These are phyloP conservation scores for Cephalotes varians DNA, from an alignment of 2,888 invertebrate species.

Conservation along the genomic window DNA sequence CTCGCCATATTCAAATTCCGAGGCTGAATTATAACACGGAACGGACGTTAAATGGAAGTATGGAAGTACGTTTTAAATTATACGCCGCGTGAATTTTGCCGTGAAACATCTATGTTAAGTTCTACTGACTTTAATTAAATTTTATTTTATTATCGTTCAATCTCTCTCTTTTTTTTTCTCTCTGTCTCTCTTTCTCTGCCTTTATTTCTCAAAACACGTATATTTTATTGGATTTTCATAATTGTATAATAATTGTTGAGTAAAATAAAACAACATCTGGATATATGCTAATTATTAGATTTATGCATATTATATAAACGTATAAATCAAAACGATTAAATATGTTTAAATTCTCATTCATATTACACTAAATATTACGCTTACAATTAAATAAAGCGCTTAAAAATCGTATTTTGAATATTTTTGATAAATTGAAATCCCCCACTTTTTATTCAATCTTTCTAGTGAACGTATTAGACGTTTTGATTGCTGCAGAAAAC, in stretches of 20 bases:
- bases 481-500: no score
- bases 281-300: background rate
- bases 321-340: background rate
- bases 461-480: no score
- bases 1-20: constrained; percentile 55
- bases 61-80: constrained; percentile 52
- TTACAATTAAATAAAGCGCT: background rate
- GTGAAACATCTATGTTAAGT: constrained; percentile 48
- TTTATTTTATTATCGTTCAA: constrained; percentile 29
- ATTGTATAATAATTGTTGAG: constrained; percentile 5
- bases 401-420: no score
- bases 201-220: background rate
- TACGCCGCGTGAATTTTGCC: constrained; percentile 39
- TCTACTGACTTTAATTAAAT: constrained; percentile 52
- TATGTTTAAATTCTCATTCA: background rate
- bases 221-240: background rate
- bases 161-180: background rate
- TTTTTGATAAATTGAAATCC: no score
- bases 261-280: background rate
- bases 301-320: background rate
- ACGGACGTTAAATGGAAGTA: constrained; percentile 52
- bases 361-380: background rate
- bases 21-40: constrained; percentile 49
- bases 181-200: background rate
- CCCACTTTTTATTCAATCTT: no score